Evolutionary conservation across 2,113 vertebrate species (phyloP).

Genomic region (Galbula dea): DNA sequence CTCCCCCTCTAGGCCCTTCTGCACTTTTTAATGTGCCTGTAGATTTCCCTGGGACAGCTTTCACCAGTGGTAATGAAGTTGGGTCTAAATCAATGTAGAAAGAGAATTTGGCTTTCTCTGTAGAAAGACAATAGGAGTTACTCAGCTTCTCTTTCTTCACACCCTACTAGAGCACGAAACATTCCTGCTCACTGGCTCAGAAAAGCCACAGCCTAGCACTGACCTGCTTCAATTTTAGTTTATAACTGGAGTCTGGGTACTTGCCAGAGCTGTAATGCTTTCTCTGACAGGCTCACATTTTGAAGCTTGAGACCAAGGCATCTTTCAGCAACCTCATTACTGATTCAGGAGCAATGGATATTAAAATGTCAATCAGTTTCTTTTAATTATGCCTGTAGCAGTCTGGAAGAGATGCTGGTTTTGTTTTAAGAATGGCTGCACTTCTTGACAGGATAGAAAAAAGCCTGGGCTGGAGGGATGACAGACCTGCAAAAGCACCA

Average conservation of each 20-base stretch:
- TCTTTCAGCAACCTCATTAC: neutral
- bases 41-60: neutral
- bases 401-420: neutral
- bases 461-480: neutral
- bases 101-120: neutral
- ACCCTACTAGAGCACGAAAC: neutral
- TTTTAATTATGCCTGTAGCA: neutral
- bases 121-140: neutral
- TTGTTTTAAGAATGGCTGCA: neutral
- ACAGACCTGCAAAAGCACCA: neutral
- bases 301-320: neutral
- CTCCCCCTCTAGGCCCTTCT: neutral
- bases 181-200: neutral
- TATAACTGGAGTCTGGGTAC: neutral
- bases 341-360: neutral
- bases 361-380: conserved; percentile 4
- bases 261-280: neutral
- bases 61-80: neutral
- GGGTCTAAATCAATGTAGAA: neutral
- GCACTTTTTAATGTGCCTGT: neutral
- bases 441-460: neutral
- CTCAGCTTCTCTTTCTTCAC: neutral
- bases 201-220: neutral
- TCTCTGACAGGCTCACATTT: neutral
- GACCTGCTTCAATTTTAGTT: neutral